Conservation (phyloP, 2,888 invertebrate species). For the Arctia plantaginis region DNA sequence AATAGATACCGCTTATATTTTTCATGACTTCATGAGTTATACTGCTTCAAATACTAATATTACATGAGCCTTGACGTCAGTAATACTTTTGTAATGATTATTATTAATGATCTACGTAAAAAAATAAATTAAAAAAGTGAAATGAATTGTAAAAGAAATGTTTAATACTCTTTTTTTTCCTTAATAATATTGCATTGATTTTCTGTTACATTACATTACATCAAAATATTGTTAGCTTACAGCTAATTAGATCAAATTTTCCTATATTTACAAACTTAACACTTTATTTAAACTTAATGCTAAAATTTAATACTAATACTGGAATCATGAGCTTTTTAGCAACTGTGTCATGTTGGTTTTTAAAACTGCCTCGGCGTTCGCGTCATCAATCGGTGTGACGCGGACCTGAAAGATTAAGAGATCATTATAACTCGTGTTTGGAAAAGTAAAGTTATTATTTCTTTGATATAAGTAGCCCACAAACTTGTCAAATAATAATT, state of each 20-base stretch:
- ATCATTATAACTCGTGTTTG: not conserved
- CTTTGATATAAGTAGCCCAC: not conserved
- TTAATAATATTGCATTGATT: constrained; percentile 31
- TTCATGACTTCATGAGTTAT: too few species aligned
- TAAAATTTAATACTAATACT: constrained; percentile 25
- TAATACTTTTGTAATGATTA: not conserved
- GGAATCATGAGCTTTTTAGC: constrained; percentile 69
- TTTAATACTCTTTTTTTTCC: constrained; percentile 7
- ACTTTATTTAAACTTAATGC: constrained; percentile 28
- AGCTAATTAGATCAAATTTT: constrained; percentile 16
- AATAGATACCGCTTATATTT: too few species aligned
- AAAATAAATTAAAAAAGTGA: constrained; percentile 18
- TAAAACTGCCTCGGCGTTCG: constrained; percentile 61
- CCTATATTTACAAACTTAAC: constrained; percentile 68
- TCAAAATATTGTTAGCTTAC: constrained; percentile 4
- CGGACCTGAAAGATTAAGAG: constrained; percentile 65
- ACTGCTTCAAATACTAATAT: too few species aligned
- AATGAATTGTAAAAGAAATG: not conserved
- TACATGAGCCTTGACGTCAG: too few species aligned
- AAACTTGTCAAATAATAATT: not conserved
- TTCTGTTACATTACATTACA: not conserved
- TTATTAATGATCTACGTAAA: too few species aligned
- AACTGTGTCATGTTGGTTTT: constrained; percentile 68
- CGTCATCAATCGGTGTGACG: constrained; percentile 72
- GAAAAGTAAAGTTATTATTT: not conserved